Evolutionary conservation across 2,113 vertebrate species (phyloP), one percentile per base, ranked within the genome.

Genomic region (Hippocampus abdominalis): DNA sequence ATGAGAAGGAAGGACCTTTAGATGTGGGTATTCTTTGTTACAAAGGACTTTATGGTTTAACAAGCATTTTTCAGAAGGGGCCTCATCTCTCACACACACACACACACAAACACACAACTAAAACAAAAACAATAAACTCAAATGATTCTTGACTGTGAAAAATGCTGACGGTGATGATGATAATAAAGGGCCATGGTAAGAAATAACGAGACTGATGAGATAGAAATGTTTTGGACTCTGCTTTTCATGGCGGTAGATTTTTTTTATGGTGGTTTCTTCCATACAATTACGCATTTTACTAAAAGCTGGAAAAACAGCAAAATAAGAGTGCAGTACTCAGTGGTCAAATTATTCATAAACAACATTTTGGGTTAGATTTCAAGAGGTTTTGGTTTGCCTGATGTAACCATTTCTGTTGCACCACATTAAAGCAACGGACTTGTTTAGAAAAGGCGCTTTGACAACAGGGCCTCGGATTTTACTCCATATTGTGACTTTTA

Each of bases 41-140:
- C 70, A 70, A 72, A 79, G 74, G 68, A 73, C 59, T 75, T 67
- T 66, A 23, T 78, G 82, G 83, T 87, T 89, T 89, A 85, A 89
- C 86, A 69, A 89, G 83, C 77, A 79, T 82, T 84, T 86, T 89
- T 88, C 77, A 76, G 79, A 83, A 84, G 79, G 79, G 81, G 86
- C 84, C 82, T 89, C 86, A 77, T 85, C 56, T 13, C 79, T 78
- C 79, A 81, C 69, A 80, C 76, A 48, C 15, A 48, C 44, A 15
- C 44, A 15, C 44, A 18, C 46, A 48, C 12, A 59, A 78, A 82
- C 79, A 82, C 70, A 79, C 73, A 80, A 76, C 87, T 84, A 83
- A 79, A 88, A 85, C 65, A 9, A 78, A 68, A 83, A 75, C 79
- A 86, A 83, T 84, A 84, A 87, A 83, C 77, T 78, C 54, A 59